Conservation (phyloP, 2,888 invertebrate species). For the Minunthozetes semirufus region DNA sequence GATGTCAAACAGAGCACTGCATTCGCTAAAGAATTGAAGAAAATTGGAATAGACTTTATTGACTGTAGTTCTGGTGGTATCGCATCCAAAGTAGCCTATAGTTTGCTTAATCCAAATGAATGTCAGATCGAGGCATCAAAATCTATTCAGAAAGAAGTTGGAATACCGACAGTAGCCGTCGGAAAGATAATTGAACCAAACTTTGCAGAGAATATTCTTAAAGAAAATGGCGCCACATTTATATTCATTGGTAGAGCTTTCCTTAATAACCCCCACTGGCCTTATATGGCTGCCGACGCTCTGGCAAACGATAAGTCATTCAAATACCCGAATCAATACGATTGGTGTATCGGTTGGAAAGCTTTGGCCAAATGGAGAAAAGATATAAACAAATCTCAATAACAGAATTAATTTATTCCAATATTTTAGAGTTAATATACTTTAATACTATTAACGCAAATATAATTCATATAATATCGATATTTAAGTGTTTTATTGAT, state of each 20-base stretch:
- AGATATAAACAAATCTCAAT: background rate
- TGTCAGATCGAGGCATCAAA: background rate
- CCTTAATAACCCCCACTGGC: conserved; percentile 30
- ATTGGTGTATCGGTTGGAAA: conserved; percentile 23
- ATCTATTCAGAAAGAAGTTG: conserved; percentile 13
- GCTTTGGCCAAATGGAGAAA: conserved; percentile 11
- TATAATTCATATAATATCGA: too few relatives aligned
- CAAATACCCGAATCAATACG: conserved; percentile 27
- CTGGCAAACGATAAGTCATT: background rate
- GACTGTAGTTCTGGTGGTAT: conserved; percentile 18
- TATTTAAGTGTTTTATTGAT: too few relatives aligned
- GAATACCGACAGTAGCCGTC: conserved; percentile 25
- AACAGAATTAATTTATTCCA: too few relatives aligned
- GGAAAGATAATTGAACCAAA: conserved; percentile 1
- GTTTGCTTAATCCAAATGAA: background rate
- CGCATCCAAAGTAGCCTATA: background rate
- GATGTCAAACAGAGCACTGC: conserved; percentile 12
- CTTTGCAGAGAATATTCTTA: conserved; percentile 2
- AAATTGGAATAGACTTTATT: background rate
- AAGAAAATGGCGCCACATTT: conserved; percentile 10
- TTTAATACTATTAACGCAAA: too few relatives aligned
- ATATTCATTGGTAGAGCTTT: conserved; percentile 21
- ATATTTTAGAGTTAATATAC: too few relatives aligned
- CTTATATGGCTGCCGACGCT: background rate
- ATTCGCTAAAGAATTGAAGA: conserved; percentile 18